phyloP scores from a whole-genome alignment of 1,140 invertebrate genomes.

The Lethrus apterus region DNA sequence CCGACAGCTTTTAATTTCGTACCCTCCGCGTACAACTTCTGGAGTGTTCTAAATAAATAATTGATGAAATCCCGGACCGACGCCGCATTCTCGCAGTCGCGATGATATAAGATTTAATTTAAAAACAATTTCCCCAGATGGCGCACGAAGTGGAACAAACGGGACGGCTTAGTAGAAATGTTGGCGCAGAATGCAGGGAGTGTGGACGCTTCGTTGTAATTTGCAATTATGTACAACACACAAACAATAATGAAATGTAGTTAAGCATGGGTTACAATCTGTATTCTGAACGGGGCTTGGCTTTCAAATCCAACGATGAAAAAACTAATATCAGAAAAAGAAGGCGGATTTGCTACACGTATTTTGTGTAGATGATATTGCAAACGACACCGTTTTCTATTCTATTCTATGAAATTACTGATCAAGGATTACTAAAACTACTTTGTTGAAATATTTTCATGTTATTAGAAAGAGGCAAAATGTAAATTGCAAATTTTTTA shows the following conservation, averaged over 20 bases:
- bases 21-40: constrained; percentile 20
- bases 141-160: constrained; percentile 17
- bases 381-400: too few species aligned
- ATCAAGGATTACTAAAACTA: too few species aligned
- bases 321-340: too few species aligned
- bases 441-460: too few species aligned
- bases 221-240: constrained; percentile 8
- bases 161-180: constrained; percentile 1
- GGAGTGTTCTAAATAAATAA: constrained; percentile 27
- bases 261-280: constrained; percentile 5
- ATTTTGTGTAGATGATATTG: too few species aligned
- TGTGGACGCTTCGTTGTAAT: not conserved
- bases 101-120: constrained; percentile 25
- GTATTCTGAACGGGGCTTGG: constrained; percentile 5
- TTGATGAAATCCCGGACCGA: constrained; percentile 24
- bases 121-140: constrained; percentile 25
- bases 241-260: constrained; percentile 14
- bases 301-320: too few species aligned
- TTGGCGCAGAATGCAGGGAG: constrained; percentile 1
- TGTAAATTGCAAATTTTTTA: too few species aligned
- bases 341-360: too few species aligned
- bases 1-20: constrained; percentile 29
- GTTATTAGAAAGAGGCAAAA: too few species aligned
- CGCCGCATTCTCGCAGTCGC: constrained; percentile 18
- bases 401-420: too few species aligned